A percentile compares a stretch with the other conserved stretches of the same genome.
Conservation (phyloP, 2,888 invertebrate species). For the Campoplex nolae region DNA sequence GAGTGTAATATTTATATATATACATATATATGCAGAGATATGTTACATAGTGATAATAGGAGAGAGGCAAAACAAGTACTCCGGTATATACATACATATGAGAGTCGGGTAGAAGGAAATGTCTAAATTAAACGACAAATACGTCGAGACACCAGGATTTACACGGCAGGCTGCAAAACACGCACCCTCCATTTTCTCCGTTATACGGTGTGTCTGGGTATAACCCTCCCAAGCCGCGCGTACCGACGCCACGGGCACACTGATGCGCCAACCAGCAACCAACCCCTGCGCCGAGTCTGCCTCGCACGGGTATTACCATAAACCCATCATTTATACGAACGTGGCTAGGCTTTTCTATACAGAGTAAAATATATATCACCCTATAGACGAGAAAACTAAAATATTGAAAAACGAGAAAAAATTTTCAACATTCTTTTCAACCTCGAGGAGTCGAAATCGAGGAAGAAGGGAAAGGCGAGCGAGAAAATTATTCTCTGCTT, state of each 20-base stretch:
- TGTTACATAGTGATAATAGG: conserved; percentile 31
- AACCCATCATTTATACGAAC: conserved; percentile 81
- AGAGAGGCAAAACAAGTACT: conserved; percentile 34
- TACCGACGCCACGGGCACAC: conserved; percentile 68
- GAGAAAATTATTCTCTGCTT: neutral
- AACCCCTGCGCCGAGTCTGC: conserved; percentile 70
- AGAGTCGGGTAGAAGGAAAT: conserved; percentile 67
- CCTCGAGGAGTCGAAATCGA: neutral
- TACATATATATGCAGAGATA: conserved; percentile 13
- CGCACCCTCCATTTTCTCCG: conserved; percentile 81
- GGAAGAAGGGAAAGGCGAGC: neutral
- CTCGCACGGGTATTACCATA: conserved; percentile 80
- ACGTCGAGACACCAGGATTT: conserved; percentile 82
- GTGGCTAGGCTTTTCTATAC: conserved; percentile 71
- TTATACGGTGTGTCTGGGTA: conserved; percentile 68
- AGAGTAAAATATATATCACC: conserved; percentile 53
- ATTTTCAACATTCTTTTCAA: conserved; percentile 9
- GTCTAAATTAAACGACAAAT: conserved; percentile 83
- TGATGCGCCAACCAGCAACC: conserved; percentile 67
- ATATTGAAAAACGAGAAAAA: conserved; percentile 75
- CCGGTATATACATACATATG: conserved; percentile 17
- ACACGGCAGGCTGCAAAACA: conserved; percentile 80
- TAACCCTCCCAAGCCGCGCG: conserved; percentile 30
- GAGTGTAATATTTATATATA: conserved; percentile 3
- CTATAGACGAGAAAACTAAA: conserved; percentile 72